phyloP scores from a whole-genome alignment of 2,797 vertebrate species.

The Oreonectes daqikongensis region DNA sequence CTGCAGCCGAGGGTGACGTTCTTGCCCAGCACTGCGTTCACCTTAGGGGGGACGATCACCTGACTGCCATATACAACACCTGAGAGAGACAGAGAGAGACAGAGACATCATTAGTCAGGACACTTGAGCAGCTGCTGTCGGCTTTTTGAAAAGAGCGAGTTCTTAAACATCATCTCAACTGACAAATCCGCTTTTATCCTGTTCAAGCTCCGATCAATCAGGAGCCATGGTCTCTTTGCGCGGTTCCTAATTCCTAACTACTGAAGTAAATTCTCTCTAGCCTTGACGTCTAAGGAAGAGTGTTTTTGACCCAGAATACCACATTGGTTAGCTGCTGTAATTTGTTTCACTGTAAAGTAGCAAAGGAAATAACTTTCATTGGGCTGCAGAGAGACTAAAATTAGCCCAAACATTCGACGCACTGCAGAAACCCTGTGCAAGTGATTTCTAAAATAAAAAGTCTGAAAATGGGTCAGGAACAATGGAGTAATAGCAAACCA shows the following conservation, averaged over 20 bases:
- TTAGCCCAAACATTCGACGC: slow-evolving; percentile 23
- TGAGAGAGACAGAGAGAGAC: slow-evolving; percentile 56
- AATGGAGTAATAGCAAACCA: slow-evolving; percentile 8
- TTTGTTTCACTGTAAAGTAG: slow-evolving; percentile 15
- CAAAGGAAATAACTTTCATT: slow-evolving; percentile 28
- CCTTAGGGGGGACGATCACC: slow-evolving; percentile 86
- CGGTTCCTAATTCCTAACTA: slow-evolving; percentile 4
- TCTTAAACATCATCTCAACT: slow-evolving; percentile 10
- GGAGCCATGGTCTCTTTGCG: slow-evolving; percentile 14
- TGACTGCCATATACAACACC: slow-evolving; percentile 87
- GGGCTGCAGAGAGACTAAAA: slow-evolving; percentile 37
- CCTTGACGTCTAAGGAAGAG: background rate
- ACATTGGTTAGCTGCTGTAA: background rate
- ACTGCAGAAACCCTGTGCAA: slow-evolving; percentile 24
- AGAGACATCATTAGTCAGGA: slow-evolving; percentile 31
- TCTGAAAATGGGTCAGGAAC: slow-evolving; percentile 34
- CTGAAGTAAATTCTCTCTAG: slow-evolving; percentile 11
- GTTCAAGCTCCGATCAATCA: slow-evolving; percentile 32
- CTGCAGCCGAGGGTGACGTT: slow-evolving; percentile 91
- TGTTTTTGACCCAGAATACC: background rate
- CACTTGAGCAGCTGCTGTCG: slow-evolving; percentile 22
- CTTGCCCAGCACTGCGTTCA: slow-evolving; percentile 93
- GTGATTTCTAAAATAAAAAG: slow-evolving; percentile 40
- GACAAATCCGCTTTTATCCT: slow-evolving; percentile 35
- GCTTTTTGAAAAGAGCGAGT: slow-evolving; percentile 10